Conservation (phyloP, 1,140 invertebrate species). For the Drosophila rufa region DNA sequence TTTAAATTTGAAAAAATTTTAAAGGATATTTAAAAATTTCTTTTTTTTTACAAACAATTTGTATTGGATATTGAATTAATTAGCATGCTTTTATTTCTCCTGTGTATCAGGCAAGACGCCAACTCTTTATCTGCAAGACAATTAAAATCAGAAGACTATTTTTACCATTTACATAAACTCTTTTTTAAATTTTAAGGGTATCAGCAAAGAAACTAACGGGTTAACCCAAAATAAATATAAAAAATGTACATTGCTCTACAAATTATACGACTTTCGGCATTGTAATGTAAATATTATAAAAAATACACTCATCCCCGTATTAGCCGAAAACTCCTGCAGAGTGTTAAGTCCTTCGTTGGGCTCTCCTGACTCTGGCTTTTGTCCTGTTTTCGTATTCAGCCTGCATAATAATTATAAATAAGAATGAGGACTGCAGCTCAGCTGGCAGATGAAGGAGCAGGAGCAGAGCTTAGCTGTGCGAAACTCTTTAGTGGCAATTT, state of each 20-base stretch:
- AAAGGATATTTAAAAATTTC: no score
- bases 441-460: not conserved
- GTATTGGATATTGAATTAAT: no score
- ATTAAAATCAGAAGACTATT: no score
- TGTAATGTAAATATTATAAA: conserved; percentile 1
- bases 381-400: conserved; percentile 45
- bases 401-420: conserved; percentile 64
- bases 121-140: no score
- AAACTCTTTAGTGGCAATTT: conserved; percentile 16
- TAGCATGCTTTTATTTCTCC: no score
- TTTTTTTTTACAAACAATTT: no score
- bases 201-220: not conserved
- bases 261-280: not conserved
- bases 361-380: not conserved
- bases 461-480: not conserved
- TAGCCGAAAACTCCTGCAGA: not conserved
- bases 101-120: no score
- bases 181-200: no score
- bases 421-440: conserved; percentile 14
- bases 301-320: not conserved
- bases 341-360: conserved; percentile 7
- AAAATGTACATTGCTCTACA: not conserved
- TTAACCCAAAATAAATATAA: not conserved
- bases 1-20: not conserved
- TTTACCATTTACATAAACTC: no score